Evolutionary conservation across 2,797 vertebrate species (phyloP).

Genomic region (Sarcophilus harrisii): DNA sequence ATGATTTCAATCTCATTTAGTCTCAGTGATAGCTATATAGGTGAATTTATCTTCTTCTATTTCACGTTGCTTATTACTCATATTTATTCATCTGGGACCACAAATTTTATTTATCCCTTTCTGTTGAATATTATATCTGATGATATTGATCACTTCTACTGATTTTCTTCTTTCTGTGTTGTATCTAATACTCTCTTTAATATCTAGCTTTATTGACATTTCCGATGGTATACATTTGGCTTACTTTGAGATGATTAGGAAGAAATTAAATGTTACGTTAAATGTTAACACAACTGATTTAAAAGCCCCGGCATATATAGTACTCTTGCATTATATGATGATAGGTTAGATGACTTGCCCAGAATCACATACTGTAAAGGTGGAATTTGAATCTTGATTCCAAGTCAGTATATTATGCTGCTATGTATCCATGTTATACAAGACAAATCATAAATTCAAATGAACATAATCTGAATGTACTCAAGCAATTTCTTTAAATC

Average conservation of each 20-base stretch:
- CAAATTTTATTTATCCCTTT: not conserved
- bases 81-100: not conserved
- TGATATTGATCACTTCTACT: not conserved
- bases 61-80: not conserved
- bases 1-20: not conserved
- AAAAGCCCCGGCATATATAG: not conserved
- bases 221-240: not conserved
- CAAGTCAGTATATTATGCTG: not conserved
- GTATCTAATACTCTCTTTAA: not conserved
- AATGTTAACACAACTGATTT: not conserved
- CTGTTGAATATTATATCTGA: not conserved
- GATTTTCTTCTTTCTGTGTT: not conserved
- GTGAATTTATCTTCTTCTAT: not conserved
- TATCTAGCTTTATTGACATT: not conserved
- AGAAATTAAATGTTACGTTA: not conserved
- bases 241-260: not conserved
- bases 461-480: not conserved
- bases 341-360: not conserved
- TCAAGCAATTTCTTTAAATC: constrained; percentile 9
- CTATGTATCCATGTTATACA: not conserved
- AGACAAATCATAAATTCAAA: constrained; percentile 22
- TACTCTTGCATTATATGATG: not conserved
- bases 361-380: not conserved
- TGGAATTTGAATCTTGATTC: not conserved
- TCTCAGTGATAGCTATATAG: not conserved